Base-by-base conservation (phyloP, 2,888 invertebrate genomes). In the Zeuzera pyrina region DNA sequence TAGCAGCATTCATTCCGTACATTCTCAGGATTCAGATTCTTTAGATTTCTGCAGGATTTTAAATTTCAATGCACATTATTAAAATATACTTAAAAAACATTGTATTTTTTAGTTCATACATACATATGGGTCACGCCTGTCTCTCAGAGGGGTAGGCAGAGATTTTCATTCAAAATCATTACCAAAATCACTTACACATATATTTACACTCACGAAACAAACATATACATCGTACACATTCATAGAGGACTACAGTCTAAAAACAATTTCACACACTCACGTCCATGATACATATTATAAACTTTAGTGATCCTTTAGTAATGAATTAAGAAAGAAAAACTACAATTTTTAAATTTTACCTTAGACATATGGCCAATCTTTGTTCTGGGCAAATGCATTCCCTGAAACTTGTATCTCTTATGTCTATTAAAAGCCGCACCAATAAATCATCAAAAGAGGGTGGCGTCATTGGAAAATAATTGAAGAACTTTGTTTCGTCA, bases 41-140 rank as follows among this genome's bases (percentile, higher is more conserved):
- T 45, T 44, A 44, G 42, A 45, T 45, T 45, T 48, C n/a, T 45
- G 42, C 45, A 45, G 41, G 43, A 42, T 15, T 47, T 47, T 45
- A 47, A 45, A 41, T 42, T 47, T 47, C 38, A 45, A 41, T 45
- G 43, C 44, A 47, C 43, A 45, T 45, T 45, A 47, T 45, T 41
- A 47, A n/a, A n/a, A n/a, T n/a, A n/a, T n/a, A n/a, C n/a, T n/a
- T n/a, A n/a, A n/a, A n/a, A n/a, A n/a, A n/a, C n/a, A n/a, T n/a
- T n/a, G n/a, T n/a, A n/a, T n/a, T n/a, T n/a, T n/a, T n/a, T n/a
- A n/a, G n/a, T n/a, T n/a, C 42, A 36, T 44, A 42, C 39, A 42
- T 42, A 33, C 39, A 15, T 41, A 35, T 34, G 43, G 43, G 42
- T 41, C 42, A 43, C n/a, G n/a, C n/a, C n/a, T n/a, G n/a, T n/a